Conservation (phyloP, 1,140 invertebrate genomes). For the Brachionus paranguensis region DNA sequence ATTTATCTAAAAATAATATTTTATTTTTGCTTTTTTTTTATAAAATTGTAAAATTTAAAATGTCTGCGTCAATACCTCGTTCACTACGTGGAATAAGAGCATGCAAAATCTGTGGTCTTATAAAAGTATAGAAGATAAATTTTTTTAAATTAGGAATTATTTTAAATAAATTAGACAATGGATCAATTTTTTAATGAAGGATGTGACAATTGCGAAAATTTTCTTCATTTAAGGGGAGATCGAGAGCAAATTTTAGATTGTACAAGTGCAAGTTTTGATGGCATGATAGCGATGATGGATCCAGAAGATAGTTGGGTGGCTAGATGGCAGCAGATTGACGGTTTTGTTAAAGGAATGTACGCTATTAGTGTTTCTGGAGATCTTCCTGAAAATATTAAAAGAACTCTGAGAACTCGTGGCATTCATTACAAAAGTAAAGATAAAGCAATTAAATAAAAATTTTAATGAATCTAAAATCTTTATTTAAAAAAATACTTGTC, state of each 20-base stretch:
- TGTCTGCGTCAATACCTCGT: background rate
- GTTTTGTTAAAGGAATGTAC: constrained; percentile 51
- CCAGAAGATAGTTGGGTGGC: constrained; percentile 93
- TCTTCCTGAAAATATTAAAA: constrained; percentile 1
- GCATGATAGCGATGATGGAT: constrained; percentile 82
- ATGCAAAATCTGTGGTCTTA: constrained; percentile 40
- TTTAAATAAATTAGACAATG: constrained; percentile 65
- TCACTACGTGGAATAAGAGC: constrained; percentile 39
- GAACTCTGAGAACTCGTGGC: background rate
- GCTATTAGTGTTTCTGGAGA: constrained; percentile 42
- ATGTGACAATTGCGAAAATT: constrained; percentile 93
- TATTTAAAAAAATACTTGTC: background rate
- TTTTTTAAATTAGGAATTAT: background rate
- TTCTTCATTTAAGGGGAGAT: constrained; percentile 85
- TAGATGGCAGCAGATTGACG: constrained; percentile 90
- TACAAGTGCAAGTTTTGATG: constrained; percentile 91
- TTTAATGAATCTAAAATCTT: background rate
- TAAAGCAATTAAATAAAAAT: background rate
- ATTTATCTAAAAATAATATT: background rate
- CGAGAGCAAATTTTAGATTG: constrained; percentile 90
- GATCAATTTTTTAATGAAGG: constrained; percentile 93
- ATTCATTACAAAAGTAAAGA: background rate
- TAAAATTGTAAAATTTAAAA: background rate
- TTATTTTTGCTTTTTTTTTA: background rate
- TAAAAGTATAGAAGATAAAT: constrained; percentile 30